Percentiles rank a stretch among this genome's conserved stretches.
Evolutionary conservation across 2,888 invertebrate genomes (phyloP).

Genomic region (Drosophila fulvimacula): DNA sequence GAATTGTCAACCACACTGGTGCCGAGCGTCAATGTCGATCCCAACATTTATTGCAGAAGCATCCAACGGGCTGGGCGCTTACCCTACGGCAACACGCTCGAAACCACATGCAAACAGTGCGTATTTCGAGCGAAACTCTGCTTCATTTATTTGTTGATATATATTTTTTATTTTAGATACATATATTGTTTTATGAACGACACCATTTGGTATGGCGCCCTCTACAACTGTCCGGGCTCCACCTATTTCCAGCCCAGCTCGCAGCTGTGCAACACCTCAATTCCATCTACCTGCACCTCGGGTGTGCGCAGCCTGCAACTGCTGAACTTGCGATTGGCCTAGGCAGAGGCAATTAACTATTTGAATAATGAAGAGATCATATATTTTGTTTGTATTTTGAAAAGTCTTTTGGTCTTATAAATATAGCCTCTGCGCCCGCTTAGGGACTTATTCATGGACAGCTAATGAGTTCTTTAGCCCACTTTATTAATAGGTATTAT

Average conservation of each 20-base stretch:
- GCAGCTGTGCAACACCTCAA: slow-evolving; percentile 33
- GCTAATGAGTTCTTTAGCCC: slow-evolving; percentile 9
- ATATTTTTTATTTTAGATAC: slow-evolving; percentile 41
- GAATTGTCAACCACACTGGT: slow-evolving; percentile 10
- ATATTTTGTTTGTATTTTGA: background rate
- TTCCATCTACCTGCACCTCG: slow-evolving; percentile 45
- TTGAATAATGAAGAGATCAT: background rate
- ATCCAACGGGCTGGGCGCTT: slow-evolving; percentile 50
- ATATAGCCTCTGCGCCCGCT: background rate
- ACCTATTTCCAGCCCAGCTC: slow-evolving; percentile 58
- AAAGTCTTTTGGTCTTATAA: background rate
- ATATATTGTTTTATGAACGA: slow-evolving; percentile 38
- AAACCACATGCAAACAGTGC: slow-evolving; percentile 65
- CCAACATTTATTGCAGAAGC: slow-evolving; percentile 44
- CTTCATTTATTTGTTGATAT: background rate
- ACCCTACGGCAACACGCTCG: slow-evolving; percentile 54
- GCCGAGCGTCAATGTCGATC: slow-evolving; percentile 3
- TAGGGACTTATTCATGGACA: background rate
- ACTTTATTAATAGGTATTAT: slow-evolving; percentile 55
- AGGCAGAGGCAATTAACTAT: background rate
- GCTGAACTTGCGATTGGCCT: slow-evolving; percentile 21
- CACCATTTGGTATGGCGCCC: slow-evolving; percentile 45
- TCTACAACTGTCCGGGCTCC: slow-evolving; percentile 57
- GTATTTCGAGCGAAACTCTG: background rate
- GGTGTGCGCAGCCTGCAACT: slow-evolving; percentile 26